These are phyloP conservation scores for Yponomeuta evonymella DNA, from an alignment of 2,888 invertebrate genomes.

Conservation along the genomic window DNA sequence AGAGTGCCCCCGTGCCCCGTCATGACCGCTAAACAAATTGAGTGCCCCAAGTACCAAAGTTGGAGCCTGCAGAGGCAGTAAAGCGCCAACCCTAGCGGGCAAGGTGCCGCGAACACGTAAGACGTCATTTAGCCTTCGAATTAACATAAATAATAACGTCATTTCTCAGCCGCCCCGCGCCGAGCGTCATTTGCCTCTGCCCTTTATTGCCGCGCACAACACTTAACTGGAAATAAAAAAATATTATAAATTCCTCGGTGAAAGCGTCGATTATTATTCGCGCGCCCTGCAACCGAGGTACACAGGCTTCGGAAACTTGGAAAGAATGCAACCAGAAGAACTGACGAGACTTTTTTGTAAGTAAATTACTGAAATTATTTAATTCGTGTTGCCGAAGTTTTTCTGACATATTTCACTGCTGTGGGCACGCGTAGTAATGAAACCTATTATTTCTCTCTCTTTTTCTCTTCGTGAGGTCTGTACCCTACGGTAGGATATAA, in stretches of 20 bases:
- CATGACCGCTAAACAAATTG: too few relatives aligned
- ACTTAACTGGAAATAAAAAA: slow-evolving; percentile 67
- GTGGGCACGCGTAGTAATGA: too few relatives aligned
- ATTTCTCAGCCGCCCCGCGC: slow-evolving; percentile 45
- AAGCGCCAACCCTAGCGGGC: slow-evolving; percentile 35
- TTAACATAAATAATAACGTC: slow-evolving; percentile 77
- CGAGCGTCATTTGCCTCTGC: slow-evolving; percentile 60
- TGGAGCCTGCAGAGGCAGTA: not conserved
- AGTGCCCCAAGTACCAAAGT: too few relatives aligned
- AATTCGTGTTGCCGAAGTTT: too few relatives aligned
- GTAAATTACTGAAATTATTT: too few relatives aligned
- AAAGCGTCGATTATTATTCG: not conserved
- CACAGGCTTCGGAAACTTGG: not conserved
- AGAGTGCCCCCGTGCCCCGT: too few relatives aligned
- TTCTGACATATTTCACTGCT: too few relatives aligned
- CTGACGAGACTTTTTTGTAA: too few relatives aligned
- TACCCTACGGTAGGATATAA: too few relatives aligned
- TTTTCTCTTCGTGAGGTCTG: not conserved
- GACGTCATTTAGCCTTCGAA: slow-evolving; percentile 68
- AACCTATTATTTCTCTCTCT: not conserved
- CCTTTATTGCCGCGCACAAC: slow-evolving; percentile 57
- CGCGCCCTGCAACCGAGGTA: not conserved
- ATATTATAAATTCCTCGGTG: slow-evolving; percentile 53
- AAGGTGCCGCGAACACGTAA: slow-evolving; percentile 62
- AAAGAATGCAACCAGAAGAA: not conserved